Percentiles rank a stretch among this genome's conserved stretches.
phyloP scores from a whole-genome alignment of 1,140 invertebrate genomes.

The Drosophila repletoides region DNA sequence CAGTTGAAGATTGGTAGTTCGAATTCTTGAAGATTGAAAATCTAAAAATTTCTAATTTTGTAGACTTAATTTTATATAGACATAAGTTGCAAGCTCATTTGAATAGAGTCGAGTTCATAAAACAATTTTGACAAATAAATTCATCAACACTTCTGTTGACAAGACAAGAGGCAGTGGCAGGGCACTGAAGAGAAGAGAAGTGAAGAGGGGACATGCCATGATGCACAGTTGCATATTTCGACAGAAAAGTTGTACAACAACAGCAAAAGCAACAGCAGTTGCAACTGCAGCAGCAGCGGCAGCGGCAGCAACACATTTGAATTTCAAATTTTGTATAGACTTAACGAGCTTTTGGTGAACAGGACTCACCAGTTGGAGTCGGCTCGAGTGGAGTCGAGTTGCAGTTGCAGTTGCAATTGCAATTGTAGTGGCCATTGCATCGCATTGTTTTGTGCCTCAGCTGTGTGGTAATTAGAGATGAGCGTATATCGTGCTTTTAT shows the following conservation, averaged over 20 bases:
- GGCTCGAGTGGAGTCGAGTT: not conserved
- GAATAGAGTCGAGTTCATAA: conserved; percentile 54
- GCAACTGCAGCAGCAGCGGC: too few relatives aligned
- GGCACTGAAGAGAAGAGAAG: not conserved
- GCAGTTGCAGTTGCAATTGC: conserved; percentile 6
- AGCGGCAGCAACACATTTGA: conserved; percentile 60
- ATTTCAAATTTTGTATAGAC: conserved; percentile 61
- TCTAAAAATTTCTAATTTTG: too few relatives aligned
- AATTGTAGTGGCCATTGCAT: conserved; percentile 25
- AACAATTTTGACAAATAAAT: conserved; percentile 79
- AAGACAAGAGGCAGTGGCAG: conserved; percentile 42
- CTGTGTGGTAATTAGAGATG: too few relatives aligned
- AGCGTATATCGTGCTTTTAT: too few relatives aligned
- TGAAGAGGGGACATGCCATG: conserved; percentile 1
- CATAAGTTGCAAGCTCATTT: conserved; percentile 32
- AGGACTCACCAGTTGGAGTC: conserved; percentile 23
- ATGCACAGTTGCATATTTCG: conserved; percentile 44
- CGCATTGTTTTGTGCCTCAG: conserved; percentile 30
- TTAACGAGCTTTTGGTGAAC: conserved; percentile 59
- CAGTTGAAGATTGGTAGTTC: too few relatives aligned
- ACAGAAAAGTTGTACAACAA: conserved; percentile 25
- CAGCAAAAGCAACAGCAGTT: conserved; percentile 36
- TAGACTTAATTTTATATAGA: too few relatives aligned
- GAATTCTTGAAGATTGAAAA: too few relatives aligned
- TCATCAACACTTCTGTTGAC: conserved; percentile 77